phyloP scores from a whole-genome alignment of 2,113 vertebrate genomes.

The Callospermophilus lateralis region DNA sequence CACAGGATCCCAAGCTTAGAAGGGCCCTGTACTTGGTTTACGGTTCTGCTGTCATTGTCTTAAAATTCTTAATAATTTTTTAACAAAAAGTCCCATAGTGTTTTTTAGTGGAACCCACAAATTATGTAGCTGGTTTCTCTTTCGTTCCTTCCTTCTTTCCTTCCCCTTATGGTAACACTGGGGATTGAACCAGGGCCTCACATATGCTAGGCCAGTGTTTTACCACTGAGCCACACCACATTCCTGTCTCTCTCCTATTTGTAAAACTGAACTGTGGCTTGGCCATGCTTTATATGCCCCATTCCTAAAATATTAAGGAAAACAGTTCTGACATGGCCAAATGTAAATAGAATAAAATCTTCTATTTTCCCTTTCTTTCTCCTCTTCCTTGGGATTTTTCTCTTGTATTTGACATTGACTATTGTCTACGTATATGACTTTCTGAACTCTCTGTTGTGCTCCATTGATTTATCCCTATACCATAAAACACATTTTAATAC shows the following conservation, averaged over 20 bases:
- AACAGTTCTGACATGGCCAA: neutral
- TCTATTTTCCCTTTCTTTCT: neutral
- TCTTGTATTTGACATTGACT: neutral
- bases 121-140: neutral
- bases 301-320: constrained; percentile 9
- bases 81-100: neutral
- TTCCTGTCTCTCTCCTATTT: neutral
- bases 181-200: neutral
- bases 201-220: neutral
- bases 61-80: constrained; percentile 19
- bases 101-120: neutral
- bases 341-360: neutral
- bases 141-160: neutral
- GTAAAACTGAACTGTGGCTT: neutral
- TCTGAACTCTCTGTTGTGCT: neutral
- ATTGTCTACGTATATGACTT: neutral
- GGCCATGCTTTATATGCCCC: neutral
- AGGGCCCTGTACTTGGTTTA: neutral
- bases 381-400: neutral
- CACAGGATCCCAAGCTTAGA: neutral
- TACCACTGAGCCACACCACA: neutral
- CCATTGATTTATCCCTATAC: neutral
- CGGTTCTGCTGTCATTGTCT: neutral
- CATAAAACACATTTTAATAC: neutral
- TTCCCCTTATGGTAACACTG: neutral